These are phyloP conservation scores for Empis stercorea DNA, from an alignment of 2,888 invertebrate genomes.

Conservation along the genomic window DNA sequence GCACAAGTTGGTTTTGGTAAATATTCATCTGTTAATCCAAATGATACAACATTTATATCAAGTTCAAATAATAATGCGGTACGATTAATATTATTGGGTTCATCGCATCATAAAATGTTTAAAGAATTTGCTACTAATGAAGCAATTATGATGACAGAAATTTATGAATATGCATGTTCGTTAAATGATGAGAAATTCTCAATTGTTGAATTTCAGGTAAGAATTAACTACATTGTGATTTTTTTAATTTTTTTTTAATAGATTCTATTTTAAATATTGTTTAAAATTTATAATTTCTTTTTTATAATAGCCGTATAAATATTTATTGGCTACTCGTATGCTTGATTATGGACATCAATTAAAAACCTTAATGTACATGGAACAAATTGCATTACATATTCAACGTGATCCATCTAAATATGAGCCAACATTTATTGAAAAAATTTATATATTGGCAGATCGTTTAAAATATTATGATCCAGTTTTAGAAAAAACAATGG, in stretches of 20 bases:
- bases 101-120: conserved; percentile 52
- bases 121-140: conserved; percentile 60
- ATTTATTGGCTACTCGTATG: conserved; percentile 63
- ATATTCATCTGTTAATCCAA: conserved; percentile 18
- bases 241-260: background rate
- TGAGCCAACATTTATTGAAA: conserved; percentile 40
- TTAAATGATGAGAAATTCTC: conserved; percentile 61
- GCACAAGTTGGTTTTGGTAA: conserved; percentile 39
- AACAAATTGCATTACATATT: conserved; percentile 60
- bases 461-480: conserved; percentile 62
- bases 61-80: conserved; percentile 21
- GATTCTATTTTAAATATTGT: too few species aligned
- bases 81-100: conserved; percentile 66
- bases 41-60: conserved; percentile 12
- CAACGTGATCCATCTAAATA: conserved; percentile 43
- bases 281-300: background rate
- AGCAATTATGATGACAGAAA: conserved; percentile 87
- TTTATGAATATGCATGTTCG: conserved; percentile 85
- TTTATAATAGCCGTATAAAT: conserved; percentile 62
- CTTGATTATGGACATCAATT: conserved; percentile 64
- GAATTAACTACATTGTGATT: too few species aligned
- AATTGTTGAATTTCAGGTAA: conserved; percentile 61
- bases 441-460: conserved; percentile 40
- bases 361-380: conserved; percentile 73
- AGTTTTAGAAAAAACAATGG: conserved; percentile 26